Base-by-base conservation (phyloP, 2,113 vertebrate species). In the Butorides virescens region DNA sequence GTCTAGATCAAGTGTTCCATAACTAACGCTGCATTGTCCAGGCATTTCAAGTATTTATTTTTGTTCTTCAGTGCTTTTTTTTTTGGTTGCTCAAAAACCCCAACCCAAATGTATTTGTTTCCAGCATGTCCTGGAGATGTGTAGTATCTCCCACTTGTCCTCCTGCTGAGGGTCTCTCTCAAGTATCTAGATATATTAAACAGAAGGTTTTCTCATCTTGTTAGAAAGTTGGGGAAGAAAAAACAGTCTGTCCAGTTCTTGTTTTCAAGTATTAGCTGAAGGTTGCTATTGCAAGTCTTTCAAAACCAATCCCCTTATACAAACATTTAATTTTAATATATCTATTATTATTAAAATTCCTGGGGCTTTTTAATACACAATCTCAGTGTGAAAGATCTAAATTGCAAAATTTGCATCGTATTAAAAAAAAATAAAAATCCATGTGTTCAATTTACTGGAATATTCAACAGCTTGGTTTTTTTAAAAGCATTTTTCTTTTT, bases 21-120 rank as follows among this genome's bases (percentile, higher is more conserved):
- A 94, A 93, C 90, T 96, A 90, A 96, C 67, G 71, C 72, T 62
- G 62, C 59, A 66, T 77, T 86, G 78, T 92, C 26, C 9, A 15
- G 63, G 32, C 56, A 9, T 42, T 75, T n/a, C 61, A 49, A 73
- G 70, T 52, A 66, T 27, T 19, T 77, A 25, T 27, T 19, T 77
- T 30, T 86, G 65, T 36, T 17, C 10, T 78, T 59, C 13, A 21
- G 19, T 47, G 37, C 46, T 25, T 61, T 50, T 85, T 50, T 85
- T 87, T 88, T 53, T 42, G 5, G 36, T 70, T 11, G 47, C 73
- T 95, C 42, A 36, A 4, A 81, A 53, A 27, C 19, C 52, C 34
- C 63, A 75, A 58, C 50, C 50, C 80, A 85, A 93, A 63, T 1
- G 0, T 16, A 6, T 62, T 36, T 62, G 20, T 67, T 72, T 50